Conservation (phyloP, 2,888 invertebrate species). For the Hofmannophila pseudospretella region DNA sequence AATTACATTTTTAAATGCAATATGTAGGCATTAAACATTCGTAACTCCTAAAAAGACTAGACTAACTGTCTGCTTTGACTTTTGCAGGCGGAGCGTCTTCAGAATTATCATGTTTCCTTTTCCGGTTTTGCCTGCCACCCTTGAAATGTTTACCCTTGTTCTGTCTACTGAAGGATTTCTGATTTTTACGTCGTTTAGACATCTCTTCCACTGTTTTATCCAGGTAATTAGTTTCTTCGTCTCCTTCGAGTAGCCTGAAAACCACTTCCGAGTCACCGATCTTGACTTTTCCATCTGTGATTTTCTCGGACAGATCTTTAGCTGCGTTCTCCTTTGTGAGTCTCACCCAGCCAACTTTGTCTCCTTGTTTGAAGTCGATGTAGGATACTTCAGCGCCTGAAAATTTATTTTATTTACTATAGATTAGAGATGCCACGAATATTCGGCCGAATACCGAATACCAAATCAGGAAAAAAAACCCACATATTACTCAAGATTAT, state of each 20-base stretch:
- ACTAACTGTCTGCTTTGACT: conserved; percentile 38
- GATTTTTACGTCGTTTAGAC: conserved; percentile 72
- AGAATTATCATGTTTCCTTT: conserved; percentile 42
- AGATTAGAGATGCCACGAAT: no score
- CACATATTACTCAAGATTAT: no score
- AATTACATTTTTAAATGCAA: no score
- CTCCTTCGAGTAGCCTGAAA: conserved; percentile 80
- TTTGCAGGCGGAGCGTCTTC: conserved; percentile 46
- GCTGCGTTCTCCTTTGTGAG: conserved; percentile 84
- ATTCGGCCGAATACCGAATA: no score
- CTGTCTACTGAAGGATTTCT: conserved; percentile 47
- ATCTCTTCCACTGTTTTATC: conserved; percentile 80
- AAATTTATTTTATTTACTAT: conserved; percentile 41
- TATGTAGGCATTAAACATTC: no score
- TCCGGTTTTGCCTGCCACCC: no score
- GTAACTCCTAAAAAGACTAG: no score
- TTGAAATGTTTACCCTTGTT: conserved; percentile 34
- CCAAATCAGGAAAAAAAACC: no score
- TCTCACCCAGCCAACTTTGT: conserved; percentile 84
- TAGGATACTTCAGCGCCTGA: conserved; percentile 80
- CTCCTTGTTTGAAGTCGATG: conserved; percentile 86
- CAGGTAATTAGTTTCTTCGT: conserved; percentile 83
- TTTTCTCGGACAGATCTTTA: conserved; percentile 79
- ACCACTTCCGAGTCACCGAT: conserved; percentile 71
- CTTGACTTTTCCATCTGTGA: conserved; percentile 80